Evolutionary conservation across 1,140 invertebrate genomes (phyloP).

Genomic region (Eciton burchellii): DNA sequence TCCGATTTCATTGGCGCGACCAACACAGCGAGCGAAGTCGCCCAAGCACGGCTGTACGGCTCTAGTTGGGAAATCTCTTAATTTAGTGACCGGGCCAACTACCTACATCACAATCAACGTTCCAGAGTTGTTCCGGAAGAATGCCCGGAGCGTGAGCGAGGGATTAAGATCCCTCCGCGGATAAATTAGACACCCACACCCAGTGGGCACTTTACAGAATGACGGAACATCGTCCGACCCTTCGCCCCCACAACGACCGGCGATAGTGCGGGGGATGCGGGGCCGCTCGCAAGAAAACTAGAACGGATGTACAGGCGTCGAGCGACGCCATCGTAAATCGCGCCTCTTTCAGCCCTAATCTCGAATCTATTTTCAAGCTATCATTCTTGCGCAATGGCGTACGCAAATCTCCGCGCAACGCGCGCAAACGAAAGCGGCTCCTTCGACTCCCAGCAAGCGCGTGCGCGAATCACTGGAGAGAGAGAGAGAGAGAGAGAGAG

Average conservation of each 20-base stretch:
- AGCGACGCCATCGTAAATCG: not conserved
- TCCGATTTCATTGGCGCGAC: constrained; percentile 2
- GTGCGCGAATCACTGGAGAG: not conserved
- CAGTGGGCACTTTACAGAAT: constrained; percentile 26
- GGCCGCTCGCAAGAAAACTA: not conserved
- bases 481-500: not conserved
- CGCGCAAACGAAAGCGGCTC: not conserved
- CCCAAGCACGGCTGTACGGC: constrained; percentile 8
- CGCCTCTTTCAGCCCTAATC: too few species aligned
- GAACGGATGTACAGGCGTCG: not conserved
- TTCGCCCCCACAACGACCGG: not conserved
- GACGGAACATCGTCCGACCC: constrained; percentile 11
- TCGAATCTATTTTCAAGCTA: too few species aligned
- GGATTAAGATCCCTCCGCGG: constrained; percentile 62
- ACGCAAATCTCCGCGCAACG: constrained; percentile 1
- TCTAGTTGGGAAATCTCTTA: constrained; percentile 46
- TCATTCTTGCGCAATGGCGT: too few species aligned
- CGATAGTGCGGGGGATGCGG: not conserved
- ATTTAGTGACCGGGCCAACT: constrained; percentile 33
- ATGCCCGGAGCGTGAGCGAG: constrained; percentile 24
- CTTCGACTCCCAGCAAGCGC: not conserved
- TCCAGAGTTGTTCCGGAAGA: constrained; percentile 48
- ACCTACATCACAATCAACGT: constrained; percentile 28
- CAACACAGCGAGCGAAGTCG: not conserved
- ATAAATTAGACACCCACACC: constrained; percentile 59